Evolutionary conservation across 2,113 vertebrate species (phyloP).

Genomic region (human (Homo sapiens)): DNA sequence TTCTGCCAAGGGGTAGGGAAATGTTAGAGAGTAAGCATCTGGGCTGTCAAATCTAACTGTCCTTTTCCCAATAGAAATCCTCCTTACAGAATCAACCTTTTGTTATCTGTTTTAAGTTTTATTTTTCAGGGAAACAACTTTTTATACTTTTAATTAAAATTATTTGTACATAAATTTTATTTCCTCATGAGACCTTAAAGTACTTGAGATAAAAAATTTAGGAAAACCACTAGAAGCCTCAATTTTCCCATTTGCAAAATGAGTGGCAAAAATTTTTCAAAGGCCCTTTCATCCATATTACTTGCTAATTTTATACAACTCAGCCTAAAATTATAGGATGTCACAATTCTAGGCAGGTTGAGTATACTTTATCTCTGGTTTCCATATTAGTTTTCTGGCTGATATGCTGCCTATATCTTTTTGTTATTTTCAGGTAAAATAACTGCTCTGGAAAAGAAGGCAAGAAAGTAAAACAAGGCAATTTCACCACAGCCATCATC

Average conservation of each 20-base stretch:
- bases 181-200: conserved; percentile 49
- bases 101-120: conserved; percentile 18
- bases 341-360: conserved; percentile 31
- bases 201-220: conserved; percentile 52
- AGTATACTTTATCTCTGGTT: conserved; percentile 42
- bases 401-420: conserved; percentile 36
- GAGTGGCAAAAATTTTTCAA: conserved; percentile 36
- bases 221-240: conserved; percentile 28
- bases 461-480: conserved; percentile 40
- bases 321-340: conserved; percentile 43
- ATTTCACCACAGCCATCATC: not conserved
- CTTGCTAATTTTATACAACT: conserved; percentile 36
- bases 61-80: not conserved
- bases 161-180: conserved; percentile 24
- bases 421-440: conserved; percentile 51
- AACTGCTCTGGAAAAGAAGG: conserved; percentile 40
- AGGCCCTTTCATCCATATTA: not conserved
- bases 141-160: conserved; percentile 42
- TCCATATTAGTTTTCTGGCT: conserved; percentile 41
- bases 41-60: not conserved
- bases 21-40: not conserved
- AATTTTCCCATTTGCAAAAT: conserved; percentile 33
- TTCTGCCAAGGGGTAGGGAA: not conserved
- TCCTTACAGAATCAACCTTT: not conserved
- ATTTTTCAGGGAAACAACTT: conserved; percentile 51